Percentiles rank a stretch among this genome's conserved stretches.
Evolutionary conservation across 2,797 vertebrate genomes (phyloP).

Genomic region (Cyprinella venusta): DNA sequence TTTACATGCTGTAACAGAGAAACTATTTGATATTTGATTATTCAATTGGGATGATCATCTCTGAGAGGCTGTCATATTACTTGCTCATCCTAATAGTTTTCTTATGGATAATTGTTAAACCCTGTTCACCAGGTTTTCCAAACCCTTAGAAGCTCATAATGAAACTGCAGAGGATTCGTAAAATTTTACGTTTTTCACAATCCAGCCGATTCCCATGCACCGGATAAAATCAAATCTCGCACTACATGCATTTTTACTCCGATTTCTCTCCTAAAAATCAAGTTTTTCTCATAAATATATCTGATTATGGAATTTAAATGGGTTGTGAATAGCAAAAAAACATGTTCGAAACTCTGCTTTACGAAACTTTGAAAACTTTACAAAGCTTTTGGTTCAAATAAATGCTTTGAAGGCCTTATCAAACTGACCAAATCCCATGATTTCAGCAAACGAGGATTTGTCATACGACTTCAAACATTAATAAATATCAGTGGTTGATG

Average conservation of each 20-base stretch:
- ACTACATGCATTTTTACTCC: not conserved
- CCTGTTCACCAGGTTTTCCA: not conserved
- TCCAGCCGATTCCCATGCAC: too few species aligned
- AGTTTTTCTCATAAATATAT: not conserved
- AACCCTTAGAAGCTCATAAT: not conserved
- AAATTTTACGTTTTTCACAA: not conserved
- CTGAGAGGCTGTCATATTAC: not conserved
- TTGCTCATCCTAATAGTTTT: not conserved
- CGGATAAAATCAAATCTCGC: not conserved
- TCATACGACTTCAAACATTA: not conserved
- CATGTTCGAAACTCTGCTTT: too few species aligned
- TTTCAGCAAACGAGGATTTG: not conserved
- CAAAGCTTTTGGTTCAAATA: not conserved
- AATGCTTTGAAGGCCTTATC: not conserved
- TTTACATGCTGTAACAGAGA: not conserved
- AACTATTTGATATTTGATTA: not conserved
- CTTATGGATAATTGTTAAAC: not conserved
- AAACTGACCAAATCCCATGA: not conserved
- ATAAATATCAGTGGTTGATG: not conserved
- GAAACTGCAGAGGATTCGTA: not conserved
- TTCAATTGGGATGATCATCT: too few species aligned
- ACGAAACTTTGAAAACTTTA: not conserved
- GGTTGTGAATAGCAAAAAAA: not conserved
- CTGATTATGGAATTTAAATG: not conserved
- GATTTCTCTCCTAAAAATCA: not conserved